Evolutionary conservation across 2,797 vertebrate species (phyloP).

Genomic region (Hypotaenidia philippensis): DNA sequence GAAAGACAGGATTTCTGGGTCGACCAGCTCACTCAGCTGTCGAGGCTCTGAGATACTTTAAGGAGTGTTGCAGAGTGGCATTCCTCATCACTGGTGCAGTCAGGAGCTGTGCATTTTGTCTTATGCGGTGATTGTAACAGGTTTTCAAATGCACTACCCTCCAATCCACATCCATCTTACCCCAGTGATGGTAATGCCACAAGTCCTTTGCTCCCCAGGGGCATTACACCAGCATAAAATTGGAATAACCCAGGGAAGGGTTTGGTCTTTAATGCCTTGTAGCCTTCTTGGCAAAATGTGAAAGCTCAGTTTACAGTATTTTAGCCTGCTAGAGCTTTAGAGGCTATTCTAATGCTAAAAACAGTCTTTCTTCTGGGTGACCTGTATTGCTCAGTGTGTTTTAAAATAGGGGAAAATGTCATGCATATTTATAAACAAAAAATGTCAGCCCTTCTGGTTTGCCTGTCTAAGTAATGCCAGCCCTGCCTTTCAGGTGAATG

Average conservation of each 20-base stretch:
- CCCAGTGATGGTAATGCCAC: neutral
- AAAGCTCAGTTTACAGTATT: neutral
- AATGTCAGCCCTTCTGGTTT: neutral
- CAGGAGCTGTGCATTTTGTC: fast-evolving
- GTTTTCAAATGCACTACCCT: neutral
- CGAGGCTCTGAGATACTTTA: neutral
- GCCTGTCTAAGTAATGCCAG: neutral
- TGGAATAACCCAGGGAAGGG: neutral
- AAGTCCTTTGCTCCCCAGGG: neutral
- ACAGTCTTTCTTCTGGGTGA: neutral
- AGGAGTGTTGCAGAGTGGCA: neutral
- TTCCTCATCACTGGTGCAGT: neutral
- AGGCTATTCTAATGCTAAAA: neutral
- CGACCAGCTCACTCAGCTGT: neutral
- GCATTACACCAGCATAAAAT: neutral
- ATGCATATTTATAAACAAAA: neutral
- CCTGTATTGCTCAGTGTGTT: neutral
- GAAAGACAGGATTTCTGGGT: neutral
- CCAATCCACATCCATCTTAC: neutral
- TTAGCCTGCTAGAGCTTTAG: neutral
- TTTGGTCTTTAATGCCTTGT: neutral
- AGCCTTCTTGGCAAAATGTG: neutral
- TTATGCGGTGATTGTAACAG: neutral
- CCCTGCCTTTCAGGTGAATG: neutral
- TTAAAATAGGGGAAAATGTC: neutral